Evolutionary conservation across 2,888 invertebrate genomes (phyloP), one percentile per base, ranked within the genome.

Genomic region (Rhogogaster chlorosoma): DNA sequence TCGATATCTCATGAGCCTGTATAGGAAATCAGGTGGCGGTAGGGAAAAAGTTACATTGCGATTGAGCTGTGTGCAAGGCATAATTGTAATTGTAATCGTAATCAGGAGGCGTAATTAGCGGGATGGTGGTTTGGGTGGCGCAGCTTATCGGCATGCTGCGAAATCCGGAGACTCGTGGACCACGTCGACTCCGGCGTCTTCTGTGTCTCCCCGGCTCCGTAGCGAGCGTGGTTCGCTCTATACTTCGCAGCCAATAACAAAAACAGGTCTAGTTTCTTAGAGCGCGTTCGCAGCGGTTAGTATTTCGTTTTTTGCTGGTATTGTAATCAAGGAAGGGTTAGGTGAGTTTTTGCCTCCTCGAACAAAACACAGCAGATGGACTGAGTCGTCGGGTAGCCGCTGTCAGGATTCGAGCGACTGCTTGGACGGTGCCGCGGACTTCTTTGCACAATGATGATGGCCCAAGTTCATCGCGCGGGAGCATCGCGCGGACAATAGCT

Each of bases 261-360:
- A 93, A 93, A 93, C 93, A 92, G 89, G 93, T 93, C 93, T 93
- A 93, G 93, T 93, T 93, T 93, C 93, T 93, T 93, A 93, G 93
- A 89, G 91, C 88, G 89, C 89, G 91, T 91, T 90, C 91, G 89
- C 91, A 93, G 93, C 93, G 93, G 93, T 93, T 93, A 93, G 93
- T 93, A 93, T 93, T 93, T 93, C 92, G 92, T 92, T 93, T 93
- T 93, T 93, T 93, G 92, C 92, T 88, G 91, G 92, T 92, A 93
- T 93, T 93, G 93, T 93, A 93, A 93, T 93, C 93, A 93, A 93
- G 93, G 93, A 93, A 93, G 93, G 93, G 93, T 93, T 93, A 93
- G 93, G 93, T 92, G 91, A 92, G 93, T 93, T 93, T 93, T 93
- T 92, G 90, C 91, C 87, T 87, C 87, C 88, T 86, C 88, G 91